phyloP scores from a whole-genome alignment of 2,797 vertebrate genomes.

The Acanthornis magna region DNA sequence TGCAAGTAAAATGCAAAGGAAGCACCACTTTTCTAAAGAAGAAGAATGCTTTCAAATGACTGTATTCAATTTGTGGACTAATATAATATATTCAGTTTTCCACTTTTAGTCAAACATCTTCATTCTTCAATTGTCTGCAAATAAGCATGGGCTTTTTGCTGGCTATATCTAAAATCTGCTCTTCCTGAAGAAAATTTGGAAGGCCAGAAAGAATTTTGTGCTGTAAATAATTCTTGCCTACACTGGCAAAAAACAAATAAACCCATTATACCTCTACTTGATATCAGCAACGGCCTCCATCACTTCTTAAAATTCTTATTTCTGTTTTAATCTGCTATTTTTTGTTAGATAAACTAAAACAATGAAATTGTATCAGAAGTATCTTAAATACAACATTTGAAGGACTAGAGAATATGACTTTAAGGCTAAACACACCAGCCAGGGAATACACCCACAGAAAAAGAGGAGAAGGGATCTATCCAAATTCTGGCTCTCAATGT shows the following conservation, averaged over 20 bases:
- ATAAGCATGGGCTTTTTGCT: neutral
- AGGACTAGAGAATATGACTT: neutral
- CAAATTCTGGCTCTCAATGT: neutral
- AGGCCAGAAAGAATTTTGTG: neutral
- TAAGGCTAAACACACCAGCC: neutral
- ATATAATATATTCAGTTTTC: neutral
- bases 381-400: neutral
- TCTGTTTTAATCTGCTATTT: neutral
- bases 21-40: neutral
- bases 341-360: neutral
- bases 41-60: neutral
- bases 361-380: neutral
- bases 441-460: neutral
- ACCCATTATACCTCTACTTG: neutral
- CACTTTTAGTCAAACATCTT: neutral
- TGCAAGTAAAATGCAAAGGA: constrained; percentile 9
- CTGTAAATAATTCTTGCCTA: neutral
- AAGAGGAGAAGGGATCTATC: neutral
- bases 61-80: neutral
- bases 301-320: neutral
- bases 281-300: neutral
- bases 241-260: neutral
- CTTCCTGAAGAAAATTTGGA: neutral
- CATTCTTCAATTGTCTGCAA: neutral
- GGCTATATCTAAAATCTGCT: neutral